These are phyloP conservation scores for Argyresthia albistria DNA, from an alignment of 2,888 invertebrate species.

Conservation along the genomic window DNA sequence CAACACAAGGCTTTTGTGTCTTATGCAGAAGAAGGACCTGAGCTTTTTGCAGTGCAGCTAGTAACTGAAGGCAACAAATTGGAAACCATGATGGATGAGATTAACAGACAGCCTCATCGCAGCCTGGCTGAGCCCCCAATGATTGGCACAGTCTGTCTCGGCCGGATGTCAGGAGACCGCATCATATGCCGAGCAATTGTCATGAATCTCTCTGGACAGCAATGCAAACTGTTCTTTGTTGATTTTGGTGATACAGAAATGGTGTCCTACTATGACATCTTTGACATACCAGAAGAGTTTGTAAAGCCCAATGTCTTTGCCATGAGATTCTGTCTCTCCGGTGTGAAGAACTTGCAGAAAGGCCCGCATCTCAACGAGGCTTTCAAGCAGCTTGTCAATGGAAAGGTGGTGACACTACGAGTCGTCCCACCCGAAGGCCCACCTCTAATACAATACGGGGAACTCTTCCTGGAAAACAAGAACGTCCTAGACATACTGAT, in stretches of 20 bases:
- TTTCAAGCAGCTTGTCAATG: slow-evolving; percentile 79
- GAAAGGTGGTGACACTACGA: slow-evolving; percentile 74
- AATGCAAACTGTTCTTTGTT: slow-evolving; percentile 84
- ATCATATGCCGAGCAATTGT: slow-evolving; percentile 84
- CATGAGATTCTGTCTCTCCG: slow-evolving; percentile 80
- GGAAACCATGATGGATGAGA: slow-evolving; percentile 79
- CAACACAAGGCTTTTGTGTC: slow-evolving; percentile 81
- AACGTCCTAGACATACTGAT: slow-evolving; percentile 73
- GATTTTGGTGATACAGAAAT: slow-evolving; percentile 86
- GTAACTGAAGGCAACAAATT: slow-evolving; percentile 73
- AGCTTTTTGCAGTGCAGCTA: slow-evolving; percentile 82
- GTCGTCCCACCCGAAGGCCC: slow-evolving; percentile 80
- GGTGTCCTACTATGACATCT: slow-evolving; percentile 79
- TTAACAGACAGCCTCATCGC: slow-evolving; percentile 75
- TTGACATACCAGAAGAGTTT: slow-evolving; percentile 81
- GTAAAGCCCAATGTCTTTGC: slow-evolving; percentile 82
- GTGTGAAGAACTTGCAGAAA: slow-evolving; percentile 75
- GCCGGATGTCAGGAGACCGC: slow-evolving; percentile 78
- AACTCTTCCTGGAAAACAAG: slow-evolving; percentile 73
- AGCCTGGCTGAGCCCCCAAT: slow-evolving; percentile 78
- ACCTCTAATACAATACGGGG: slow-evolving; percentile 82
- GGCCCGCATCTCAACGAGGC: slow-evolving; percentile 75
- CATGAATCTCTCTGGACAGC: slow-evolving; percentile 78
- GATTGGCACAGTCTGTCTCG: slow-evolving; percentile 84
- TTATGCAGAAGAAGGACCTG: slow-evolving; percentile 85